phyloP scores from a whole-genome alignment of 2,888 invertebrate species.

The Leptothorax acervorum region DNA sequence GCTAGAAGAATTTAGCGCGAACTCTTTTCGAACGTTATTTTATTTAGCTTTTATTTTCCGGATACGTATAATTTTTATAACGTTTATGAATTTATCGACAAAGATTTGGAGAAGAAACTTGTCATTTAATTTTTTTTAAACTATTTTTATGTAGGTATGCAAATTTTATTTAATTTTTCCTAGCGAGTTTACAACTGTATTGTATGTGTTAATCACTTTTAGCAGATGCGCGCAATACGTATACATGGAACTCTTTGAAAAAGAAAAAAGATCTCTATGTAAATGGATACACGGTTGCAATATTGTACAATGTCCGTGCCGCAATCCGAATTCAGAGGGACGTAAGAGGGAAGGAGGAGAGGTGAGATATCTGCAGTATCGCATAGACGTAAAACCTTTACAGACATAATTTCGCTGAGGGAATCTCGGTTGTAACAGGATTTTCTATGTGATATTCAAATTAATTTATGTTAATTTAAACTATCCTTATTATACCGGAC shows the following conservation, averaged over 20 bases:
- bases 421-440: slow-evolving; percentile 26
- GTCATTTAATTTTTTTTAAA: neutral
- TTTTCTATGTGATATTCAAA: slow-evolving; percentile 47
- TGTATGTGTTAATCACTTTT: slow-evolving; percentile 55
- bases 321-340: slow-evolving; percentile 66
- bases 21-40: neutral
- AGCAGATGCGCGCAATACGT: slow-evolving; percentile 44
- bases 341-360: neutral
- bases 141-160: neutral
- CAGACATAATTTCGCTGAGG: slow-evolving; percentile 55
- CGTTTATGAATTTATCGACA: neutral
- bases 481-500: slow-evolving; percentile 14
- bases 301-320: slow-evolving; percentile 74
- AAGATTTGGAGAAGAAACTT: neutral
- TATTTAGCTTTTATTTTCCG: neutral
- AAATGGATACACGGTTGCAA: slow-evolving; percentile 71
- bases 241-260: slow-evolving; percentile 8
- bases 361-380: slow-evolving; percentile 6
- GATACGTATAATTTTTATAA: neutral
- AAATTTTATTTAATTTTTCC: slow-evolving; percentile 4
- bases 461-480: slow-evolving; percentile 42
- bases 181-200: neutral
- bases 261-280: slow-evolving; percentile 50
- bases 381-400: slow-evolving; percentile 8
- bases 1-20: neutral